Evolutionary conservation across 2,113 vertebrate species (phyloP).

Genomic region (Pionites leucogaster): DNA sequence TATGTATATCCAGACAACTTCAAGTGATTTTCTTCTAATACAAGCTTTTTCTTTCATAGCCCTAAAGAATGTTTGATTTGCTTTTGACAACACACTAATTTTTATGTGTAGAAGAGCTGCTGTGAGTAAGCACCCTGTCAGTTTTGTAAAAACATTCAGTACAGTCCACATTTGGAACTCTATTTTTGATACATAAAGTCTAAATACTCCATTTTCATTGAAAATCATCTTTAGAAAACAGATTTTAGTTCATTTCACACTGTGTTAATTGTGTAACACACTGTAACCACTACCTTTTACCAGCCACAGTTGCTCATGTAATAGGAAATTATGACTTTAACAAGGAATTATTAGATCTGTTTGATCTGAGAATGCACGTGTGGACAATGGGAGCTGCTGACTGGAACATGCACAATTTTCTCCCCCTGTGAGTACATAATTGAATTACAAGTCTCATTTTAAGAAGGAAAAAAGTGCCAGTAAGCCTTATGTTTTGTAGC

Average conservation of each 20-base stretch:
- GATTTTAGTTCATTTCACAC: conserved; percentile 78
- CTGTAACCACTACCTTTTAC: conserved; percentile 79
- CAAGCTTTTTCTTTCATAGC: background rate
- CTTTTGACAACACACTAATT: conserved; percentile 10
- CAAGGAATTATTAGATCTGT: conserved; percentile 76
- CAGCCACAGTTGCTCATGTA: conserved; percentile 74
- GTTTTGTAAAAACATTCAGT: conserved; percentile 11
- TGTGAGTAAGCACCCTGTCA: background rate
- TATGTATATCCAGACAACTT: background rate
- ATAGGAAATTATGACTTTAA: conserved; percentile 78
- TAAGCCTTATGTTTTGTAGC: background rate
- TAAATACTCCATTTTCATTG: conserved; percentile 33
- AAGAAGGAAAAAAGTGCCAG: background rate
- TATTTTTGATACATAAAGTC: background rate
- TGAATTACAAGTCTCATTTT: conserved; percentile 68
- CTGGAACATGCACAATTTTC: conserved; percentile 69
- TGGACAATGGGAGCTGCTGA: conserved; percentile 63
- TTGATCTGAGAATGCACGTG: conserved; percentile 70
- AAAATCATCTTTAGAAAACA: conserved; percentile 69
- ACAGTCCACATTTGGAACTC: background rate
- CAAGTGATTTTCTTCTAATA: conserved; percentile 15
- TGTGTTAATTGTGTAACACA: conserved; percentile 76
- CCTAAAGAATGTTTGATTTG: background rate
- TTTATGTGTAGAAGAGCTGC: background rate
- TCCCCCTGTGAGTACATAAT: conserved; percentile 61